These are phyloP conservation scores for Muraenolepis orangiensis DNA, from an alignment of 2,797 vertebrate species.

Conservation along the genomic window DNA sequence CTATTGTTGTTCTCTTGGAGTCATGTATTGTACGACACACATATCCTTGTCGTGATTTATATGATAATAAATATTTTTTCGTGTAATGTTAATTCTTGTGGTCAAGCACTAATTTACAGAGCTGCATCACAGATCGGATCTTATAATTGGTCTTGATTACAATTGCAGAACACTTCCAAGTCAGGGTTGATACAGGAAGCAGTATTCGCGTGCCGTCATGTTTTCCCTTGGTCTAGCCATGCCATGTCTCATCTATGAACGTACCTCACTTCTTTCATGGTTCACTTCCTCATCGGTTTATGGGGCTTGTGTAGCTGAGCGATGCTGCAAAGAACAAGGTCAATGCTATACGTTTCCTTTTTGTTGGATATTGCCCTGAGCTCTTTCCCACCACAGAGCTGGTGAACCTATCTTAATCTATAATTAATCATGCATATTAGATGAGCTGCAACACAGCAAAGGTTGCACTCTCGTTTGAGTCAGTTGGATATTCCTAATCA, in stretches of 20 bases:
- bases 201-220: not conserved
- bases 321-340: conserved; percentile 18
- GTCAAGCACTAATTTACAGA: not conserved
- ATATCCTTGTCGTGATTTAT: not conserved
- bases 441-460: conserved; percentile 39
- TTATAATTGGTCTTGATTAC: not conserved
- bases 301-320: not conserved
- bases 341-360: conserved; percentile 15
- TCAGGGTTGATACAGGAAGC: not conserved
- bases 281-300: not conserved
- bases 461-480: conserved; percentile 35
- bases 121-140: not conserved
- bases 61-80: not conserved
- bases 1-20: not conserved
- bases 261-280: conserved; percentile 1
- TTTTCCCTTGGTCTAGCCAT: not conserved
- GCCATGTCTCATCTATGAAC: not conserved
- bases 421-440: conserved; percentile 50
- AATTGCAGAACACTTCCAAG: not conserved
- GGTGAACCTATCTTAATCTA: conserved; percentile 36
- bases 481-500: conserved; percentile 34
- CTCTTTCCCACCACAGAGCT: conserved; percentile 7
- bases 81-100: not conserved
- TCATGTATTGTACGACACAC: not conserved
- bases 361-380: conserved; percentile 23